A percentile compares a stretch with the other conserved stretches of the same genome.
Conservation (phyloP, 1,140 invertebrate genomes). For the Drosophila bipectinata region DNA sequence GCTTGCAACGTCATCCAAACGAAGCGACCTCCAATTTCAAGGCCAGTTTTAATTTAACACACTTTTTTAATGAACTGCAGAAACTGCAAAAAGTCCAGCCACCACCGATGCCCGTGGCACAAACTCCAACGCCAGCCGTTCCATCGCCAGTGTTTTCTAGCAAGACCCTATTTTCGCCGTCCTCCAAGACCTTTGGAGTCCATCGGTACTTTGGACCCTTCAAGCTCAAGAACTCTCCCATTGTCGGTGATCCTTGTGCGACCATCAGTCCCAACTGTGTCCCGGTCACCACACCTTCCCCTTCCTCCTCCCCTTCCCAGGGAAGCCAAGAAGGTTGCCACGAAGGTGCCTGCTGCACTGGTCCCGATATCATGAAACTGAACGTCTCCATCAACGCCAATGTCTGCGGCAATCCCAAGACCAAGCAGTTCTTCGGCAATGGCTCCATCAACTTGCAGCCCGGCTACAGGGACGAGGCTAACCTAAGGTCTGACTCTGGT, state of each 20-base stretch:
- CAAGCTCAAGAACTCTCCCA: conserved; percentile 17
- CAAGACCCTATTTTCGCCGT: conserved; percentile 2
- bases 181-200: conserved; percentile 13
- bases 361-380: conserved; percentile 54
- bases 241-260: not conserved
- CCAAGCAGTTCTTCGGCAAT: conserved; percentile 68
- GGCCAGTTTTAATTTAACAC: not conserved
- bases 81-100: not conserved
- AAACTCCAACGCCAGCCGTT: not conserved
- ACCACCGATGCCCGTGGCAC: not conserved
- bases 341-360: conserved; percentile 18
- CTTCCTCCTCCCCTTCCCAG: too few relatives aligned
- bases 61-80: conserved; percentile 3
- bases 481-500: conserved; percentile 1
- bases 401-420: conserved; percentile 59
- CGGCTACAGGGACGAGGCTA: not conserved
- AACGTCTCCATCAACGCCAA: conserved; percentile 68
- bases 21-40: not conserved
- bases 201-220: conserved; percentile 41
- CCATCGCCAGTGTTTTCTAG: not conserved
- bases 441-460: conserved; percentile 62
- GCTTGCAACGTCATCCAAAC: not conserved
- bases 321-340: not conserved
- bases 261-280: conserved; percentile 59
- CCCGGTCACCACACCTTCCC: too few relatives aligned